Percentiles rank a stretch among this genome's conserved stretches.
These are phyloP conservation scores for Boulengeromyrus knoepffleri DNA, from an alignment of 2,113 vertebrate genomes.

Conservation along the genomic window DNA sequence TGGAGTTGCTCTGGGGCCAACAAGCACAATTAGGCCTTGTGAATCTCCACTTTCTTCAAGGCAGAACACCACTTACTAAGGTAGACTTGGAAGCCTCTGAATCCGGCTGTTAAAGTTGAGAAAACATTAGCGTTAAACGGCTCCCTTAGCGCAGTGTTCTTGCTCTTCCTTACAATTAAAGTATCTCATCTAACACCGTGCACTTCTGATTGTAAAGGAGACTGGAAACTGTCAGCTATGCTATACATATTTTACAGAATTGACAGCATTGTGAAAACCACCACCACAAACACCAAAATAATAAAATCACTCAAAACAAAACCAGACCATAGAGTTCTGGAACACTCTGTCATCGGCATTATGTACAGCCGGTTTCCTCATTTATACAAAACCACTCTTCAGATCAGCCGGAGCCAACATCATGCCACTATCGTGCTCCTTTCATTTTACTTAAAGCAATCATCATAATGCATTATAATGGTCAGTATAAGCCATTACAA, in stretches of 20 bases:
- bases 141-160: not conserved
- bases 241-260: not conserved
- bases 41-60: not conserved
- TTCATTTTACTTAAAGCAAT: not conserved
- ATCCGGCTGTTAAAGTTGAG: not conserved
- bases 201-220: not conserved
- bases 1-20: not conserved
- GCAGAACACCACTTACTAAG: not conserved
- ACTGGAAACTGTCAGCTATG: not conserved
- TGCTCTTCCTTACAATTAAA: not conserved
- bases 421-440: not conserved
- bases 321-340: not conserved
- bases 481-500: no score
- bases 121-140: conserved; percentile 5
- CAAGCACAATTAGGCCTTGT: not conserved
- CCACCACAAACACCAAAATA: not conserved
- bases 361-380: not conserved
- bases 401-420: not conserved
- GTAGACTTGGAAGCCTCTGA: not conserved
- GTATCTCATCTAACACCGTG: not conserved
- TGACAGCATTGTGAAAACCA: not conserved
- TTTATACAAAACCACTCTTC: not conserved
- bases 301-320: not conserved
- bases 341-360: not conserved
- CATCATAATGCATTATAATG: no score